Evolutionary conservation across 2,113 vertebrate genomes (phyloP), one percentile per base, ranked within the genome.

Genomic region (Mobula birostris): DNA sequence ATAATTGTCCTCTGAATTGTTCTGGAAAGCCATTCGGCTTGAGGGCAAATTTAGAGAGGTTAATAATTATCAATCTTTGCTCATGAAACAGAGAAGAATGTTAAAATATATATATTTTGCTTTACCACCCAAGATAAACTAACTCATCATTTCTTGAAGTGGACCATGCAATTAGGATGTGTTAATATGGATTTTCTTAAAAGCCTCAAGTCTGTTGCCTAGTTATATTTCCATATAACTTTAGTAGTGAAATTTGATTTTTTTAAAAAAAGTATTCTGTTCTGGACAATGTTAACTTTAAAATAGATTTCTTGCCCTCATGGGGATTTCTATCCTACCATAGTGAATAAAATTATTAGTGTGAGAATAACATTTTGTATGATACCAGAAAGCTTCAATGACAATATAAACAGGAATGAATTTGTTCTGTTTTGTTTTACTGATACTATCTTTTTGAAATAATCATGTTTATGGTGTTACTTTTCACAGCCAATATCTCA

Each of bases 251-350:
- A 88, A 27, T 58, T 7, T 27, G 27, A 58, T 87, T n/a, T 12
- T 87, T 87, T 87, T 63, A 4, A 72, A 72, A 21, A 48, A 48
- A 48, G 48, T 85, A 63, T 63, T 63, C 58, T 90, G 32, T 90
- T 90, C 61, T 66, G 32, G 85, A 17, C 85, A 90, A 90, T n/a
- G 63, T 29, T 90, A 90, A 90, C 63, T 90, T 87, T 88, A 63
- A 63, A 88, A 19, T 63, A 32, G 61, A 90, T 90, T 32, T 90
- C 61, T 36, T n/a, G 14, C 61, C 85, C 32, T 90, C 85, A 90
- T 61, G 83, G 24, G 48, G 24, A 40, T 87, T 87, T 87, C 27
- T 9, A 61, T 29, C 83, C 29, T 61, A 80, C 17, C 14, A 66
- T n/a, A 15, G 32, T 66, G 85, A 90, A 90, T 32, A 29, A 90